Percentiles rank a stretch among this genome's conserved stretches.
phyloP scores from a whole-genome alignment of 2,888 invertebrate species.

The Phymatocera aterrima region DNA sequence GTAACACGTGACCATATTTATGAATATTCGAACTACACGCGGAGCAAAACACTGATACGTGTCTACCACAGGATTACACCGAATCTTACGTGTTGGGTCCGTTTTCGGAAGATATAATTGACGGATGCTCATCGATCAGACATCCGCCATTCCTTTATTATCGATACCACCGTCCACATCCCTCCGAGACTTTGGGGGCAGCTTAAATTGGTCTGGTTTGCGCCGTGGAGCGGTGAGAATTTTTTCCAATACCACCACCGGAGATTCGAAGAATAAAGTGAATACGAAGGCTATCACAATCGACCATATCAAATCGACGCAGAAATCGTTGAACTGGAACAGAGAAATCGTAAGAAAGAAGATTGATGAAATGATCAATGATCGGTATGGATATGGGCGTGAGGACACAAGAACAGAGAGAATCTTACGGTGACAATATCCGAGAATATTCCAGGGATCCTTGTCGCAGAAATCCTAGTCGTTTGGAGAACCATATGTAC shows the following conservation, averaged over 20 bases:
- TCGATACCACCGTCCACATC: not conserved
- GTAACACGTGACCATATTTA: not conserved
- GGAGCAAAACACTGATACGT: not conserved
- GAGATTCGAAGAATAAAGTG: slow-evolving; percentile 51
- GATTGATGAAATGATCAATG: not conserved
- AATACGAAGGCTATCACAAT: slow-evolving; percentile 45
- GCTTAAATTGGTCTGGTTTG: not conserved
- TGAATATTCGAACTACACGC: not conserved
- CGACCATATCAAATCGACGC: slow-evolving; percentile 45
- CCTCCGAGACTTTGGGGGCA: not conserved
- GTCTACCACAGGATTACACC: not conserved
- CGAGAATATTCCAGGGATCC: not conserved
- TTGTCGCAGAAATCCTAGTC: not conserved
- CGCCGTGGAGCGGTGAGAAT: not conserved
- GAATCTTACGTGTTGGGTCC: not conserved
- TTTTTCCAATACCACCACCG: slow-evolving; percentile 50
- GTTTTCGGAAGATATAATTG: not conserved
- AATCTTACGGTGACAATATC: not conserved
- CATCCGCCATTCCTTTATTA: not conserved
- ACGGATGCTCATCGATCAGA: not conserved
- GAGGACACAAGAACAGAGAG: not conserved
- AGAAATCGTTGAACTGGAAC: slow-evolving; percentile 44
- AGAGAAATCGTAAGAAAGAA: not conserved
- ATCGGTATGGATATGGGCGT: too few species aligned
- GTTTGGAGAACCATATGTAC: slow-evolving; percentile 8